Percentiles rank a stretch among this genome's conserved stretches.
Evolutionary conservation across 2,113 vertebrate genomes (phyloP).

Genomic region (Daboia siamensis): DNA sequence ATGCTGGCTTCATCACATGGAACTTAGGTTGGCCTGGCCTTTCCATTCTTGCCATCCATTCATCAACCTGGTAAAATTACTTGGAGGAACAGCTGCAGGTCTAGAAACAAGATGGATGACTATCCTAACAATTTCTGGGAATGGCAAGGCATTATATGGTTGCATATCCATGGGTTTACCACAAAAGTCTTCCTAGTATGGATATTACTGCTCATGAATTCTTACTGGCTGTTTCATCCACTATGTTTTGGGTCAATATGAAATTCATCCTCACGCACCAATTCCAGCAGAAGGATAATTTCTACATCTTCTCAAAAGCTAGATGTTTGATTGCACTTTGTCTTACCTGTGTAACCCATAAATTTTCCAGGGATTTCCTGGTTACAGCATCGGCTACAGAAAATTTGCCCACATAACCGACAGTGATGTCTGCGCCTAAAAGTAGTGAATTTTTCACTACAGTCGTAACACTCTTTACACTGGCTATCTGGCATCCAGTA

Average conservation of each 20-base stretch:
- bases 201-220: neutral
- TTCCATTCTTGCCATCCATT: neutral
- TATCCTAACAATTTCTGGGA: neutral
- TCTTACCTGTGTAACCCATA: conserved; percentile 96
- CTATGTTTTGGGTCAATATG: neutral
- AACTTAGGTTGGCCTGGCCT: neutral
- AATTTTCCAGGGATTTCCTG: conserved; percentile 99
- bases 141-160: neutral
- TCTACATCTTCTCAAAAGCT: neutral
- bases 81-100: neutral
- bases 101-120: neutral
- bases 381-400: conserved; percentile 98
- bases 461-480: conserved; percentile 98
- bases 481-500: conserved; percentile 99
- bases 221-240: neutral
- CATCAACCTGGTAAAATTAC: neutral
- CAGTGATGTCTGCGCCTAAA: conserved; percentile 96
- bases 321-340: neutral
- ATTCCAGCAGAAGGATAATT: neutral
- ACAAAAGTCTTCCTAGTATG: neutral
- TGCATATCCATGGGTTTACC: neutral
- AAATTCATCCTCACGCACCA: neutral
- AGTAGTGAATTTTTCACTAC: conserved; percentile 97
- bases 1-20: too few relatives aligned
- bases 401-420: conserved; percentile 95